These are phyloP conservation scores for Cnemophilus loriae DNA, from an alignment of 2,113 vertebrate genomes.

Conservation along the genomic window DNA sequence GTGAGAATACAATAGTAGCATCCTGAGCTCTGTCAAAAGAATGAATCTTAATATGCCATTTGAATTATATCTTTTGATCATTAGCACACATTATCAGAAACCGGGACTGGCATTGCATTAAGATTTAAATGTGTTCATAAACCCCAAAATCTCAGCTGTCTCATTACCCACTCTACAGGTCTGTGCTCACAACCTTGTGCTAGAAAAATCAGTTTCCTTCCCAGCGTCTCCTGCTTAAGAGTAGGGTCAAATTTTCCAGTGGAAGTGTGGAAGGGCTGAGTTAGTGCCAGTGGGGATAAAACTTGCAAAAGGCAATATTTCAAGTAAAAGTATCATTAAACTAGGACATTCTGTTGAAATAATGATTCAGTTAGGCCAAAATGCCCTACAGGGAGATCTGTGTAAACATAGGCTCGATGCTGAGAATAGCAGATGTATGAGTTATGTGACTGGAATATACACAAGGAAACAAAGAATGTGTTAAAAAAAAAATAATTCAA, in stretches of 20 bases:
- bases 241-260: neutral
- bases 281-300: neutral
- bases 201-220: neutral
- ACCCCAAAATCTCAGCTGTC: neutral
- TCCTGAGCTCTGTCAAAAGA: neutral
- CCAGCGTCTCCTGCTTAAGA: neutral
- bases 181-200: neutral
- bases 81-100: neutral
- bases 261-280: neutral
- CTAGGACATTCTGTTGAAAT: slow-evolving; percentile 8
- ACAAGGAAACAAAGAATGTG: neutral
- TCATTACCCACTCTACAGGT: neutral
- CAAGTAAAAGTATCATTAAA: slow-evolving; percentile 18
- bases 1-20: neutral
- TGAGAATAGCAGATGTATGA: slow-evolving; percentile 12
- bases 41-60: neutral
- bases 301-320: slow-evolving; percentile 31
- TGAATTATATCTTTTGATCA: neutral
- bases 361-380: slow-evolving; percentile 29
- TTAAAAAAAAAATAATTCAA: neutral
- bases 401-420: neutral
- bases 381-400: slow-evolving; percentile 28
- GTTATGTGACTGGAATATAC: slow-evolving; percentile 11
- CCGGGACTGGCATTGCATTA: neutral
- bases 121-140: neutral